Conservation (phyloP, 2,888 invertebrate genomes). For the Xanthorhoe spadicearia region DNA sequence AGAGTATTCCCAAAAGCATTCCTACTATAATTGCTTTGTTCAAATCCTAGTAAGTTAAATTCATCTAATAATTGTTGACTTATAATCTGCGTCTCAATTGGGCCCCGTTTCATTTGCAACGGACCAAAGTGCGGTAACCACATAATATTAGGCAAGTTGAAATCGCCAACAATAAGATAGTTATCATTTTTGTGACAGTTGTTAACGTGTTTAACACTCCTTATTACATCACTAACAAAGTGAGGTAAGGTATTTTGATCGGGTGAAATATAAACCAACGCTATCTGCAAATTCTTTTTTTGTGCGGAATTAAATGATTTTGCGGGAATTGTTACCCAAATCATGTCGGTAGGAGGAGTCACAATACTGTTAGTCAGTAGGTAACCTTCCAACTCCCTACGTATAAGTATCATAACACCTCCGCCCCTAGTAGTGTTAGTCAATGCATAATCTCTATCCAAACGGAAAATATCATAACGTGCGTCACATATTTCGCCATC, state of each 20-base stretch:
- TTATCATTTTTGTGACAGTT: not conserved
- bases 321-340: not conserved
- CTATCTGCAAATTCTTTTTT: not conserved
- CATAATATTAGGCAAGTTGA: constrained; percentile 8
- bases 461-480: not conserved
- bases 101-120: not conserved
- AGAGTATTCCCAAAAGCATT: constrained; percentile 1
- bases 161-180: constrained; percentile 1
- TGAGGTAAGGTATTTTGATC: not conserved
- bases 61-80: constrained; percentile 1
- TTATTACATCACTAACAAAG: not conserved
- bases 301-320: not conserved
- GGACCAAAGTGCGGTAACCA: constrained; percentile 1
- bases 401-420: not conserved
- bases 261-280: not conserved
- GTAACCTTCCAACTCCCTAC: not conserved
- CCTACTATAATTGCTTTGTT: constrained; percentile 12
- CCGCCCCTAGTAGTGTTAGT: not conserved
- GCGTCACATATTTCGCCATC: not conserved
- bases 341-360: not conserved
- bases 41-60: constrained; percentile 1
- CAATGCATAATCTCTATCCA: not conserved
- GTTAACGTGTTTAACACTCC: not conserved
- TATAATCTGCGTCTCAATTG: not conserved
- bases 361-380: not conserved